These are phyloP conservation scores for Synergus gifuensis DNA, from an alignment of 2,888 invertebrate genomes.

Conservation along the genomic window DNA sequence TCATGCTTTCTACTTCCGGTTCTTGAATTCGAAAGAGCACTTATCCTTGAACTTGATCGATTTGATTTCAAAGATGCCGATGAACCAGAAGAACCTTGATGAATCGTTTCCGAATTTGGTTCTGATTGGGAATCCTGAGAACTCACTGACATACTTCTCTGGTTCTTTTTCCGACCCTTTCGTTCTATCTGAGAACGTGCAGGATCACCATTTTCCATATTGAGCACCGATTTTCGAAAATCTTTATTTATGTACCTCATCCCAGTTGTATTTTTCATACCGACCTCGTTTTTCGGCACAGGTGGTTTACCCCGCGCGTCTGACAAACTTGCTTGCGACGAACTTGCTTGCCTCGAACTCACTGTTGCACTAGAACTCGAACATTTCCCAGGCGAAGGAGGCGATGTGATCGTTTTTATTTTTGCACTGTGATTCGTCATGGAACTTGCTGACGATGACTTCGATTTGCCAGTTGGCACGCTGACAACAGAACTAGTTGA, in stretches of 20 bases:
- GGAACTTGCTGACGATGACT: constrained; percentile 69
- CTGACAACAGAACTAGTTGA: constrained; percentile 68
- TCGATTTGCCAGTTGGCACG: constrained; percentile 74
- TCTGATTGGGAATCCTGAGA: constrained; percentile 74
- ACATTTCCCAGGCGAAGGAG: constrained; percentile 62
- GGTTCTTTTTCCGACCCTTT: constrained; percentile 64
- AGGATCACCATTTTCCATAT: constrained; percentile 80
- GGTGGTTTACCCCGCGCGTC: constrained; percentile 77
- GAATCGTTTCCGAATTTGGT: constrained; percentile 59
- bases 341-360: constrained; percentile 65
- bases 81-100: constrained; percentile 57
- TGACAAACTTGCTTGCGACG: constrained; percentile 64
- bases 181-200: constrained; percentile 65
- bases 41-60: constrained; percentile 52
- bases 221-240: constrained; percentile 86
- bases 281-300: constrained; percentile 77
- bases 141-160: constrained; percentile 78
- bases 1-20: constrained; percentile 12
- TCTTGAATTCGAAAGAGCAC: constrained; percentile 48
- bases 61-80: constrained; percentile 55
- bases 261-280: constrained; percentile 60
- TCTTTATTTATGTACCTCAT: constrained; percentile 83
- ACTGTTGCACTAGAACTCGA: constrained; percentile 61
- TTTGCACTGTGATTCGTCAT: constrained; percentile 71
- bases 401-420: constrained; percentile 65